Evolutionary conservation across 2,797 vertebrate species (phyloP).

Genomic region (Chaetodon trifasciatus): DNA sequence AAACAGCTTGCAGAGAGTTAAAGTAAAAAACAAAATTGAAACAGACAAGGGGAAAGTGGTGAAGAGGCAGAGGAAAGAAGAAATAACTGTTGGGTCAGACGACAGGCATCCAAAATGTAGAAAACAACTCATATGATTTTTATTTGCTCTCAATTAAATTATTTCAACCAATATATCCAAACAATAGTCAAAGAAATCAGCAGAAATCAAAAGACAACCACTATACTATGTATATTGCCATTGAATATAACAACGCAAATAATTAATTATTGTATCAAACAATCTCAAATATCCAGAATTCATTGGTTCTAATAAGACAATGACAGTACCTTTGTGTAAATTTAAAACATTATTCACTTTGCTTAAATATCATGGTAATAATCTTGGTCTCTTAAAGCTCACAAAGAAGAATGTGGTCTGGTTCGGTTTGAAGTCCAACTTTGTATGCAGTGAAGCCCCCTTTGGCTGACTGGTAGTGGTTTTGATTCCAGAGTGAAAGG

Average conservation of each 20-base stretch:
- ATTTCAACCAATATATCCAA: constrained; percentile 81
- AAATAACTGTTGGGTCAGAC: constrained; percentile 9
- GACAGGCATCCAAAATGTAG: constrained; percentile 57
- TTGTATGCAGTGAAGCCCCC: constrained; percentile 52
- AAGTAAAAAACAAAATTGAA: background rate
- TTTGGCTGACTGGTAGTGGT: constrained; percentile 48
- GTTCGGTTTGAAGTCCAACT: constrained; percentile 54
- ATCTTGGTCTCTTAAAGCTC: constrained; percentile 80
- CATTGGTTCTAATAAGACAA: constrained; percentile 82
- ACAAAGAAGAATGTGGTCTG: constrained; percentile 76
- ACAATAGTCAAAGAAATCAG: constrained; percentile 75
- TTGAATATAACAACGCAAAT: constrained; percentile 81
- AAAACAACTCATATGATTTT: constrained; percentile 80
- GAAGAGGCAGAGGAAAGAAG: background rate
- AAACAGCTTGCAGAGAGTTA: background rate
- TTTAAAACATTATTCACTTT: constrained; percentile 78
- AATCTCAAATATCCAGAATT: constrained; percentile 81
- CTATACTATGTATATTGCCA: constrained; percentile 81
- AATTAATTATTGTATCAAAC: constrained; percentile 81
- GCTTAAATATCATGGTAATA: constrained; percentile 82
- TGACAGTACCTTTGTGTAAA: constrained; percentile 79
- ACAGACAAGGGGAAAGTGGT: background rate
- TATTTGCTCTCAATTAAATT: constrained; percentile 83
- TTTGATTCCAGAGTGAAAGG: constrained; percentile 27
- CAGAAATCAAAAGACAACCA: constrained; percentile 80